Percentiles rank a stretch among this genome's conserved stretches.
Evolutionary conservation across 2,888 invertebrate species (phyloP).

Genomic region (Thera obeliscata): DNA sequence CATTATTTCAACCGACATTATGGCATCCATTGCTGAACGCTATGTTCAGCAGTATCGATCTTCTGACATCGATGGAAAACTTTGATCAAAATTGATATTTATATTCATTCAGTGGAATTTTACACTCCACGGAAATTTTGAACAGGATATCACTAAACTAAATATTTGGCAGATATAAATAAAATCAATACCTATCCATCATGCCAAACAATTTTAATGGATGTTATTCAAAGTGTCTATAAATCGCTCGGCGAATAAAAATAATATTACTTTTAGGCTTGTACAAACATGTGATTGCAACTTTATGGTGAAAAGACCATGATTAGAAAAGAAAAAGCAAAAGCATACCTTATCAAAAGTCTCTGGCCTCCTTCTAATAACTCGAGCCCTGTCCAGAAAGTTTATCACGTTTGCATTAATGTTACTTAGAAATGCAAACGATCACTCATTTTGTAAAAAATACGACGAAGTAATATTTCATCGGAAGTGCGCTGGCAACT

Average conservation of each 20-base stretch:
- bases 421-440: too few species aligned
- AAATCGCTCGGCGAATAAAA: slow-evolving; percentile 33
- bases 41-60: too few species aligned
- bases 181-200: slow-evolving; percentile 20
- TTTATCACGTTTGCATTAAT: too few species aligned
- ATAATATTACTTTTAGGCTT: slow-evolving; percentile 14
- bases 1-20: too few species aligned
- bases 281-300: neutral
- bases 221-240: slow-evolving; percentile 32
- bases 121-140: neutral
- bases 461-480: slow-evolving; percentile 49
- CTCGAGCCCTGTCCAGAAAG: too few species aligned
- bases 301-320: too few species aligned
- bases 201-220: slow-evolving; percentile 31
- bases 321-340: too few species aligned
- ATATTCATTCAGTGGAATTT: neutral
- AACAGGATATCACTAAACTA: slow-evolving; percentile 22
- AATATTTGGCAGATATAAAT: slow-evolving; percentile 32
- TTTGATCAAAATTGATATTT: slow-evolving; percentile 2
- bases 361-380: too few species aligned
- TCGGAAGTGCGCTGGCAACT: slow-evolving; percentile 50
- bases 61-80: slow-evolving; percentile 19
- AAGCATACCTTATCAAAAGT: too few species aligned
- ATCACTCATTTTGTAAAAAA: slow-evolving; percentile 47
- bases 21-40: too few species aligned